Evolutionary conservation across 2,113 vertebrate genomes (phyloP), one percentile per base, ranked within the genome.

Genomic region (Rhea americana): DNA sequence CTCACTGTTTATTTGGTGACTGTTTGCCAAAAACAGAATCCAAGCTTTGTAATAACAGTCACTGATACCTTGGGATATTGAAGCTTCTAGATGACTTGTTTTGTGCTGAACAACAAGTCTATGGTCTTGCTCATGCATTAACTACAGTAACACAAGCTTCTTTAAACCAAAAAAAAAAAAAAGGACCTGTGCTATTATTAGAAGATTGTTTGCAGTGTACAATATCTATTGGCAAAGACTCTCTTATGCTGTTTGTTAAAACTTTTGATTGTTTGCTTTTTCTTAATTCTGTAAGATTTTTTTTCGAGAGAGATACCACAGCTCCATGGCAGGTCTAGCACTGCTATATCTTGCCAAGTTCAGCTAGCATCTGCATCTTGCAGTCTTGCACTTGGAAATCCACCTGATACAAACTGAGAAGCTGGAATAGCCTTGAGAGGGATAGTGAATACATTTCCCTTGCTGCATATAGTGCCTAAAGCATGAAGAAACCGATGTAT

Each of bases 141-240:
- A 97, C 91, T 87, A 94, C 86, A 88, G 95, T 96, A 96, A 97
- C 94, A 89, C 94, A 79, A 95, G 96, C 95, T 96, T 97, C 88
- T 95, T 84, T 89, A 95, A 96, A 95, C 97, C 97, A 96, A 97
- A 98, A 91, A 82, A 72, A 72, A 85, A 89, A 88, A 45, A 61
- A n/a, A n/a, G n/a, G 74, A 90, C 91, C 61, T 68, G 58, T 91
- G 93, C 94, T 86, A 22, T 93, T 93, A 55, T 39, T 91, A 92
- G 91, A 47, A 61, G 85, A 85, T 93, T 95, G 84, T 71, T 91
- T 80, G 94, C 92, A 95, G 90, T 90, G 93, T 93, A 77, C 92
- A 48, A 11, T 87, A 81, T 58, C 67, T 89, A 58, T 82, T 85
- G 56, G 81, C 81, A 62, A 91, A 86, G 83, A 72, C 93, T 91